phyloP scores from a whole-genome alignment of 2,888 invertebrate species.

The Teleogryllus oceanicus region DNA sequence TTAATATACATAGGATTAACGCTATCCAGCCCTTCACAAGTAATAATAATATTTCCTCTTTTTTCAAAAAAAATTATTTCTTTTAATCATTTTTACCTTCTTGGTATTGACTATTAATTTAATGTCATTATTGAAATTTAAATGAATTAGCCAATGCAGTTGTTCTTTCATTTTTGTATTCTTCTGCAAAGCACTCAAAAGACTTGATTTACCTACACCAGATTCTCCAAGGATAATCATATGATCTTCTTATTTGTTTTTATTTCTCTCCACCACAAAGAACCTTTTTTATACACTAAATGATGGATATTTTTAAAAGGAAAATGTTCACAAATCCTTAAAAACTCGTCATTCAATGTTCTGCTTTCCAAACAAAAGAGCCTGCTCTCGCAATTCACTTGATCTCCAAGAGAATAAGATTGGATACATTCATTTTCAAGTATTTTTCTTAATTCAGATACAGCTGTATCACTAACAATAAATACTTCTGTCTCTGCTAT shows the following conservation, averaged over 20 bases:
- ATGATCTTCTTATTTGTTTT: background rate
- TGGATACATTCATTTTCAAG: background rate
- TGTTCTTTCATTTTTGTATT: background rate
- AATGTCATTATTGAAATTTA: conserved; percentile 18
- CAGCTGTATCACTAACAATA: background rate
- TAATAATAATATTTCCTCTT: background rate
- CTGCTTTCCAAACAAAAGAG: background rate
- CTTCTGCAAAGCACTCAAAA: background rate
- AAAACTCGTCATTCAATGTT: background rate
- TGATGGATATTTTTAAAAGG: background rate
- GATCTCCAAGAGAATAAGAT: background rate
- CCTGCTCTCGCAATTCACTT: background rate
- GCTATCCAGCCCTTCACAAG: background rate
- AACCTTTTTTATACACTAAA: background rate
- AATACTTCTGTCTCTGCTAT: background rate
- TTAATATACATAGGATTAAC: background rate
- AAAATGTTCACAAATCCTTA: background rate
- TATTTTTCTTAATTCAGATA: background rate
- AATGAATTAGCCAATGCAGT: background rate
- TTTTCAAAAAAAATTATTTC: no score
- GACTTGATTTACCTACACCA: background rate
- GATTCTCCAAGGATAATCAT: background rate
- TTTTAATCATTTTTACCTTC: no score
- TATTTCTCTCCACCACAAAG: background rate
- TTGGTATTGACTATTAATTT: background rate